These are phyloP conservation scores for Adelges cooleyi DNA, from an alignment of 1,140 invertebrate genomes.

Conservation along the genomic window DNA sequence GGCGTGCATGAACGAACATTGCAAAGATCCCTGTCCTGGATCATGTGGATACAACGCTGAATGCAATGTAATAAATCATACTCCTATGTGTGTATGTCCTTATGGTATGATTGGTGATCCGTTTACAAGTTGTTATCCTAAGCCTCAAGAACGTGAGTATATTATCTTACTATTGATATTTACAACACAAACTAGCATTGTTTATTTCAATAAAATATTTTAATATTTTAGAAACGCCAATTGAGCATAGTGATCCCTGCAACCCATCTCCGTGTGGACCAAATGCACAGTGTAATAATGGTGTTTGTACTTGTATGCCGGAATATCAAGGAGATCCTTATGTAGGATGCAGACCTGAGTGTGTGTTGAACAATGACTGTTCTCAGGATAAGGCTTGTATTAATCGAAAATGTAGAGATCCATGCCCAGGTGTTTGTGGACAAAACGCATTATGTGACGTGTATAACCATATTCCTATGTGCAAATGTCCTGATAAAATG, in stretches of 20 bases:
- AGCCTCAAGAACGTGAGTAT: constrained; percentile 35
- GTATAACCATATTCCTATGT: constrained; percentile 51
- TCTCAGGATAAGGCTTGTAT: constrained; percentile 54
- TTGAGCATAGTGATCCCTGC: constrained; percentile 45
- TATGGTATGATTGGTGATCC: constrained; percentile 45
- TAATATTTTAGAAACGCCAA: constrained; percentile 33
- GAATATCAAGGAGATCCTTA: constrained; percentile 46
- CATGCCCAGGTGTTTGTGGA: constrained; percentile 61
- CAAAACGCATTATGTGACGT: constrained; percentile 55
- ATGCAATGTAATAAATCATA: constrained; percentile 45
- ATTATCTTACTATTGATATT: background rate
- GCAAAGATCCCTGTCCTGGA: constrained; percentile 56
- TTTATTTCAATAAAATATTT: constrained; percentile 1
- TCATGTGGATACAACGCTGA: constrained; percentile 48
- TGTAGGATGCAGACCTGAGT: constrained; percentile 54
- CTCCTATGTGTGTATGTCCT: constrained; percentile 46
- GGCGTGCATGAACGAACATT: constrained; percentile 54
- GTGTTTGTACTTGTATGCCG: constrained; percentile 47
- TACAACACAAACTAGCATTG: background rate
- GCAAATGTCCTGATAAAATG: constrained; percentile 53
- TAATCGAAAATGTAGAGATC: constrained; percentile 61
- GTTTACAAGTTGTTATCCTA: constrained; percentile 41
- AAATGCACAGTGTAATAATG: constrained; percentile 65
- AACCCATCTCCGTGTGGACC: constrained; percentile 64
- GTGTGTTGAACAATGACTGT: constrained; percentile 52